Evolutionary conservation across 2,797 vertebrate species (phyloP).

Genomic region (Oreochromis grahami): DNA sequence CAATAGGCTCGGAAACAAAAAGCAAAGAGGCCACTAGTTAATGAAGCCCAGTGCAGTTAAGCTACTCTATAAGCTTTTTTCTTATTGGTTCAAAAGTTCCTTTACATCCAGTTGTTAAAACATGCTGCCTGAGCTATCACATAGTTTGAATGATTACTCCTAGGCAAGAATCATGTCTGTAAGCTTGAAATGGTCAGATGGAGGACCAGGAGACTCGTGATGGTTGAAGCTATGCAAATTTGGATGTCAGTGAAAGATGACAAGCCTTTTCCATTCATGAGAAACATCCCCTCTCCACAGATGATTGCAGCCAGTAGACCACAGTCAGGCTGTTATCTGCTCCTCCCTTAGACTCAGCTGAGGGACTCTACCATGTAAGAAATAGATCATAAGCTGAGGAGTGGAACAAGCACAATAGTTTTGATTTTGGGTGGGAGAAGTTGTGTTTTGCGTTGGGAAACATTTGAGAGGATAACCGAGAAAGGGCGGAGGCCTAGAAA

Average conservation of each 20-base stretch:
- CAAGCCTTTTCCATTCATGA: conserved; percentile 30
- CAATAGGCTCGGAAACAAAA: conserved; percentile 70
- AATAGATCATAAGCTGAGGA: conserved; percentile 20
- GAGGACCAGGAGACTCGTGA: not conserved
- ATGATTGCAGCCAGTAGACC: conserved; percentile 34
- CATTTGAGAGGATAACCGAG: not conserved
- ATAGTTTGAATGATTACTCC: not conserved
- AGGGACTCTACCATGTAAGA: not conserved
- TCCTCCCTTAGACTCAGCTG: conserved; percentile 14
- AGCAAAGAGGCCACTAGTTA: conserved; percentile 65
- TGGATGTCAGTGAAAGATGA: conserved; percentile 17
- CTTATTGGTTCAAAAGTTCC: conserved; percentile 33
- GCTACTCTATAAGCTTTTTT: conserved; percentile 52
- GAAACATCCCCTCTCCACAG: conserved; percentile 19
- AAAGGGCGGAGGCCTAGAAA: not conserved
- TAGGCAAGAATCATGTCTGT: not conserved
- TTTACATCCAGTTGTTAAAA: conserved; percentile 32
- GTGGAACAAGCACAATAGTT: conserved; percentile 1
- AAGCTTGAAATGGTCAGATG: conserved; percentile 13
- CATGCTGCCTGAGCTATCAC: not conserved
- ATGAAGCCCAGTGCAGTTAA: conserved; percentile 65
- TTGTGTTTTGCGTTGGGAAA: not conserved
- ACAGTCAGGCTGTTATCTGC: conserved; percentile 37
- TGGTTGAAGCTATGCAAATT: conserved; percentile 15
- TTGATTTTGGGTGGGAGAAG: not conserved